These are phyloP conservation scores for Drosophila nr. perissopoda DNA, from an alignment of 2,888 invertebrate species.

Conservation along the genomic window DNA sequence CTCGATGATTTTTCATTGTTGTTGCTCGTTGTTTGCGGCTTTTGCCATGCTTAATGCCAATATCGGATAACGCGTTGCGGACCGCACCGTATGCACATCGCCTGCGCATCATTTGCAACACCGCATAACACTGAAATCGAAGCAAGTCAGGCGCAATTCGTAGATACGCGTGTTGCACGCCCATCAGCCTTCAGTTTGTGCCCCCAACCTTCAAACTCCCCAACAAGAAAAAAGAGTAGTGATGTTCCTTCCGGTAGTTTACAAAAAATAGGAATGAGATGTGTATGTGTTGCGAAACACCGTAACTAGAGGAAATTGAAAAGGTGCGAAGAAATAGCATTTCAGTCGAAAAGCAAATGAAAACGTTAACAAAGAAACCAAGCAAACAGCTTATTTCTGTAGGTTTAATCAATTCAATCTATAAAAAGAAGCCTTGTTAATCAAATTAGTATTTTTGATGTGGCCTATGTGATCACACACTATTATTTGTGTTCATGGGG, in stretches of 20 bases:
- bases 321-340: background rate
- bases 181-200: slow-evolving; percentile 26
- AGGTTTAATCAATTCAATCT: background rate
- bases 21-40: slow-evolving; percentile 65
- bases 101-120: background rate
- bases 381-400: background rate
- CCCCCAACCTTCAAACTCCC: background rate
- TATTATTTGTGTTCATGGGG: background rate
- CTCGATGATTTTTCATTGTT: slow-evolving; percentile 49
- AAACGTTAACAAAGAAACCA: background rate
- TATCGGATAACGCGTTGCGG: slow-evolving; percentile 35
- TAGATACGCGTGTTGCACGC: slow-evolving; percentile 66
- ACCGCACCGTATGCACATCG: slow-evolving; percentile 1
- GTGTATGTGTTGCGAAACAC: background rate
- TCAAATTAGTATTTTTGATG: too few relatives aligned
- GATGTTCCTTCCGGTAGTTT: background rate
- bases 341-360: background rate
- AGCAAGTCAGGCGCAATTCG: slow-evolving; percentile 73
- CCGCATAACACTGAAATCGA: slow-evolving; percentile 50
- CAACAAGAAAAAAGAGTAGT: background rate
- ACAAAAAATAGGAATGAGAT: slow-evolving; percentile 5
- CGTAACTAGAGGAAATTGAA: background rate
- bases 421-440: background rate
- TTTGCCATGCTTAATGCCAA: slow-evolving; percentile 69
- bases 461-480: background rate